Conservation (phyloP, 1,140 invertebrate species). For the Tribolium madens region DNA sequence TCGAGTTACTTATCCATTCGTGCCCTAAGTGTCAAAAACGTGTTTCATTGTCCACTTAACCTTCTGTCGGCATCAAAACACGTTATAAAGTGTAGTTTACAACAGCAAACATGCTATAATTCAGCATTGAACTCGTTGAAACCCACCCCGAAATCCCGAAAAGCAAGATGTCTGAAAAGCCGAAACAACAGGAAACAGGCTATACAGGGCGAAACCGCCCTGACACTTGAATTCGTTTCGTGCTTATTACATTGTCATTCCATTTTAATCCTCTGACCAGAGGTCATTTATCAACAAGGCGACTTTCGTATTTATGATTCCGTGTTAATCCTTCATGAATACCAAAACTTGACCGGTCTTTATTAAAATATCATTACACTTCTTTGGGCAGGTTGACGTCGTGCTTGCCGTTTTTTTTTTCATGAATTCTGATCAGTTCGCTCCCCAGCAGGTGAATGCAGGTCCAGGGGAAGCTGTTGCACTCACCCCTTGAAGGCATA, state of each 20-base stretch:
- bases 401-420: background rate
- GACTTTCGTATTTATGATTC: conserved; percentile 42
- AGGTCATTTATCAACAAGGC: conserved; percentile 53
- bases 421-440: conserved; percentile 16
- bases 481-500: conserved; percentile 44
- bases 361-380: conserved; percentile 54
- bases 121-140: conserved; percentile 34
- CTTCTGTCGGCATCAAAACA: conserved; percentile 37
- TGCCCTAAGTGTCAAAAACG: background rate
- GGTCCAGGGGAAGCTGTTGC: conserved; percentile 47
- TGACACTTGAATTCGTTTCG: conserved; percentile 45
- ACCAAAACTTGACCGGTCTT: conserved; percentile 49
- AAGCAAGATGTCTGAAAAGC: conserved; percentile 41
- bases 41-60: background rate
- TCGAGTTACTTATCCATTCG: background rate
- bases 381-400: background rate
- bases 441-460: conserved; percentile 45
- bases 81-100: conserved; percentile 39
- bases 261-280: conserved; percentile 49
- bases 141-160: conserved; percentile 36
- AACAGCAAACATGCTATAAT: conserved; percentile 29
- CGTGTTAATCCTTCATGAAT: conserved; percentile 50
- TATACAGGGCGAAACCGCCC: conserved; percentile 39
- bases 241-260: conserved; percentile 52
- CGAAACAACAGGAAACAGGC: conserved; percentile 45